phyloP scores from a whole-genome alignment of 2,113 vertebrate species.

The Herpailurus yagouaroundi region DNA sequence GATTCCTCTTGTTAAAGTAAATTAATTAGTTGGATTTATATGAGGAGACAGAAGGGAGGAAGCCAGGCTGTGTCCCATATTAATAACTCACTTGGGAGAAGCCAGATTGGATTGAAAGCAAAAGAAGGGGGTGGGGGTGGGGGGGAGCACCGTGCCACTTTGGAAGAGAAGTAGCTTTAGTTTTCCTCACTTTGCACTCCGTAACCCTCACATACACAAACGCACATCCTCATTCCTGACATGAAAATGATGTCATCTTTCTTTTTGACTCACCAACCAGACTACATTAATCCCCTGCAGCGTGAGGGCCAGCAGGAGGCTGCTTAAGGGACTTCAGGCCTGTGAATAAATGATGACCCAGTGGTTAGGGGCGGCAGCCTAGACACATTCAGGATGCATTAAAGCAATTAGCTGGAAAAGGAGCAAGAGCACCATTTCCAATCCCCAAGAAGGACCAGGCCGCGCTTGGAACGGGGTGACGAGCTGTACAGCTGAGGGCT shows the following conservation, averaged over 20 bases:
- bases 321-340: constrained; percentile 74
- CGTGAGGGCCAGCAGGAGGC: constrained; percentile 78
- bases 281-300: constrained; percentile 81
- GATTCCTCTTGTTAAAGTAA: constrained; percentile 81
- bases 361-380: constrained; percentile 68
- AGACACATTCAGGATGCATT: constrained; percentile 75
- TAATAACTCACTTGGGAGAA: constrained; percentile 87
- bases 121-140: constrained; percentile 72
- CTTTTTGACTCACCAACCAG: constrained; percentile 77
- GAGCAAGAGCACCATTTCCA: constrained; percentile 3
- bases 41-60: constrained; percentile 84
- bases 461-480: constrained; percentile 8
- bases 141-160: background rate
- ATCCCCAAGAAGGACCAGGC: constrained; percentile 58
- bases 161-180: constrained; percentile 70
- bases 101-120: constrained; percentile 85
- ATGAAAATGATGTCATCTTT: constrained; percentile 84
- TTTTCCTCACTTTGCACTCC: constrained; percentile 61
- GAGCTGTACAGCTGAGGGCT: background rate
- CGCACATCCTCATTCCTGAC: constrained; percentile 57
- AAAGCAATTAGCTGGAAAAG: constrained; percentile 78
- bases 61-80: constrained; percentile 86
- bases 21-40: constrained; percentile 87
- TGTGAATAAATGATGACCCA: constrained; percentile 84
- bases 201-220: background rate